Percentiles rank a stretch among this genome's conserved stretches.
phyloP scores from a whole-genome alignment of 2,888 invertebrate genomes.

The Lasioglossum zephyrum region DNA sequence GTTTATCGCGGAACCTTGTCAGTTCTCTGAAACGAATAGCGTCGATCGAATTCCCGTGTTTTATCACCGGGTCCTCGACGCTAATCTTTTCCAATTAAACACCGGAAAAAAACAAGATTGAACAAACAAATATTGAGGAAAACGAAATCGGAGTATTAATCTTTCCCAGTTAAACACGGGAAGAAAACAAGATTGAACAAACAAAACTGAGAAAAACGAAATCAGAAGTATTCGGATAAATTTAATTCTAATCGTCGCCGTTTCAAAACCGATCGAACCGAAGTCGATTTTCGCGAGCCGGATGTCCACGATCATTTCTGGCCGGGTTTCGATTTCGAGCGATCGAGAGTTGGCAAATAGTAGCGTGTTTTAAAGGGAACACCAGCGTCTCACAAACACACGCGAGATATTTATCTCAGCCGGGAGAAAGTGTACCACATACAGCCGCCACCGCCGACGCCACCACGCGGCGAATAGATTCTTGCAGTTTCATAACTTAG shows the following conservation, averaged over 20 bases:
- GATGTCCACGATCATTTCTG: slow-evolving; percentile 4
- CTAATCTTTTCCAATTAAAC: slow-evolving; percentile 20
- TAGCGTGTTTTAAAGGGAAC: slow-evolving; percentile 63
- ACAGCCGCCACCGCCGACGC: slow-evolving; percentile 44
- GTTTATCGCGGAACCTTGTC: slow-evolving; percentile 29
- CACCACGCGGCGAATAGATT: slow-evolving; percentile 76
- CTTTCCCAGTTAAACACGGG: background rate
- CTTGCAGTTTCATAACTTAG: slow-evolving; percentile 82
- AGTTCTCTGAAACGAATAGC: slow-evolving; percentile 21
- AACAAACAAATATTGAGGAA: background rate
- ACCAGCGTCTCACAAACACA: slow-evolving; percentile 59
- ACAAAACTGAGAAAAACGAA: background rate
- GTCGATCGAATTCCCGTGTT: slow-evolving; percentile 47
- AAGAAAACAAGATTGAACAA: background rate
- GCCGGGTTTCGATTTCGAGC: slow-evolving; percentile 39
- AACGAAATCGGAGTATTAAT: background rate
- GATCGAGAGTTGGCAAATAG: slow-evolving; percentile 57
- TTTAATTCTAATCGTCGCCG: background rate
- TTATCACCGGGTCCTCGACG: slow-evolving; percentile 25
- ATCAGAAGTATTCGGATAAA: slow-evolving; percentile 10
- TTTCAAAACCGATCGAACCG: background rate
- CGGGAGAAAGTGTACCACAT: slow-evolving; percentile 79
- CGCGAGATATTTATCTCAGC: slow-evolving; percentile 75
- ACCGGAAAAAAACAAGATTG: background rate
- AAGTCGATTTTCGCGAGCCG: background rate